Percentiles rank a stretch among this genome's conserved stretches.
Evolutionary conservation across 1,140 invertebrate genomes (phyloP).

Genomic region (Thereuonema tuberculata): DNA sequence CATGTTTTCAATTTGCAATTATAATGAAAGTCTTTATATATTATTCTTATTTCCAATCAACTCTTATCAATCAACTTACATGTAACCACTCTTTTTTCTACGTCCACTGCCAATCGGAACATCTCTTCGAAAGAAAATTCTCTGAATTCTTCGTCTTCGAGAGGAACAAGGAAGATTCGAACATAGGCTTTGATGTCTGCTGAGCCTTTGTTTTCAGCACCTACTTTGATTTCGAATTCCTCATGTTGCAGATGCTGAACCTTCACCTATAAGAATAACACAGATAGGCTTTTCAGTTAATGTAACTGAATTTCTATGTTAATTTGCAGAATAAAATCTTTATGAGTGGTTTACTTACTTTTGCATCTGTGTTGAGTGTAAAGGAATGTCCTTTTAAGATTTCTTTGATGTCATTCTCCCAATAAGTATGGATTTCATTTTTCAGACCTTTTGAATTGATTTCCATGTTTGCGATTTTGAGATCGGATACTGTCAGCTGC

Average conservation of each 20-base stretch:
- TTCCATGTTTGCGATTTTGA: no score
- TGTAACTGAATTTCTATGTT: slow-evolving; percentile 42
- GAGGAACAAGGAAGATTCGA: slow-evolving; percentile 52
- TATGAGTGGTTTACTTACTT: no score
- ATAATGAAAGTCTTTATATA: no score
- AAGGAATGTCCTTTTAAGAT: no score
- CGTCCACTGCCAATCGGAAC: slow-evolving; percentile 46
- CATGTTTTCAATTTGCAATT: no score
- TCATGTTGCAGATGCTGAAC: slow-evolving; percentile 48
- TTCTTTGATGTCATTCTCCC: no score
- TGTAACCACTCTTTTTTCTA: slow-evolving; percentile 45
- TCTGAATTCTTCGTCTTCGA: slow-evolving; percentile 44
- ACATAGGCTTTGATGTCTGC: slow-evolving; percentile 40
- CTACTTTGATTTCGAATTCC: slow-evolving; percentile 45
- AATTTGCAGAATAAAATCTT: slow-evolving; percentile 49
- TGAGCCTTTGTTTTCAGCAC: slow-evolving; percentile 42
- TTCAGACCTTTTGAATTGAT: no score
- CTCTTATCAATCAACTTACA: slow-evolving; percentile 14
- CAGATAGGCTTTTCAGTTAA: slow-evolving; percentile 1
- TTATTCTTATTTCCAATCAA: no score
- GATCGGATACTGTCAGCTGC: no score
- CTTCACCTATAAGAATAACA: slow-evolving; percentile 31
- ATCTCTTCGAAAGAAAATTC: slow-evolving; percentile 41
- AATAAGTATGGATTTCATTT: no score
- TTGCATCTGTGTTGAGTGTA: no score